Evolutionary conservation across 2,113 vertebrate species (phyloP), one percentile per base, ranked within the genome.

Genomic region (Aptenodytes patagonicus): DNA sequence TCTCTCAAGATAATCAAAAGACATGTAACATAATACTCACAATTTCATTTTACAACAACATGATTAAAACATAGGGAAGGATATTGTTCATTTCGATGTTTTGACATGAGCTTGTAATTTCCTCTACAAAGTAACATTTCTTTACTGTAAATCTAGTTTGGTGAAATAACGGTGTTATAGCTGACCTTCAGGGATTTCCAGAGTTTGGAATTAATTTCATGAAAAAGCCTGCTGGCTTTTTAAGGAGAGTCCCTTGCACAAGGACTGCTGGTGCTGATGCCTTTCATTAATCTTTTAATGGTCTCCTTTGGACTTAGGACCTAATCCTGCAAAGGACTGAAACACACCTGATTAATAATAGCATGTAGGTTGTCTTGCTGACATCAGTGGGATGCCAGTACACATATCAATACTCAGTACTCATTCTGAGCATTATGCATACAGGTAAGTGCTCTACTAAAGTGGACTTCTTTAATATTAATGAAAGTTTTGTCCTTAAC

Each of bases 351-450:
- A 47, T 25, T 36, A 68, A 57, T 36, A 68, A 57, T 5, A 79
- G 20, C 21, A 46, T 29, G 13, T n/a, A 60, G 28, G 13, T 40
- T 76, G 42, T 62, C 68, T 40, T 80, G 32, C 8, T 52, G 42
- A 72, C 34, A 65, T 44, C 52, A 77, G 0, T 6, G 26, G 31
- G 29, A 47, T 6, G 0, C 64, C 52, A 88, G n/a, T 71, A 75
- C 5, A n/a, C 11, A n/a, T 25, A 68, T 4, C 1, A 2, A 13
- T 51, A 40, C 6, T 79, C n/a, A 57, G 1, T 17, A 52, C 0
- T 71, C 28, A 34, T 13, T 71, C 44, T 80, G 29, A 65, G 20
- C 4, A 36, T 69, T 69, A 65, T 31, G 5, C 12, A 20, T 26
- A 55, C 1, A 21, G 10, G 7, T 26, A 55, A 83, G 46, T 58